These are phyloP conservation scores for Microcebus ravelobensis DNA, from an alignment of 2,113 vertebrate genomes.

Conservation along the genomic window DNA sequence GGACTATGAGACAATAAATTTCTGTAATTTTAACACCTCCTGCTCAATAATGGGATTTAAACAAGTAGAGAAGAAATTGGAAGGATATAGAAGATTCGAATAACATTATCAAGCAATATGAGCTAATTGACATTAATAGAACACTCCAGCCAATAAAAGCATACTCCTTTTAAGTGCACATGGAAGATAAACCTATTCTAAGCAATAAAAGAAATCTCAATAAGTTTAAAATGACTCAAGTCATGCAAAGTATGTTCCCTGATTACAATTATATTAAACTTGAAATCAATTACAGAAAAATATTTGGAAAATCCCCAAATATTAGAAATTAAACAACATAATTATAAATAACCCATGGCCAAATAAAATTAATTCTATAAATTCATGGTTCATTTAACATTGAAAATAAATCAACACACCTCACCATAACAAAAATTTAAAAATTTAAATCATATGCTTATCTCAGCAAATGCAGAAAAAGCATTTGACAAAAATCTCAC, in stretches of 20 bases:
- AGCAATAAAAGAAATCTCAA: background rate
- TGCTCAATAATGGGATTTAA: background rate
- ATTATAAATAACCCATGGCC: background rate
- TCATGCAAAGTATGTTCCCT: background rate
- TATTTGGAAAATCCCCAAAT: background rate
- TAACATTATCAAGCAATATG: background rate
- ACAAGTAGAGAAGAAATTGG: background rate
- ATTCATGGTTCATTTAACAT: background rate
- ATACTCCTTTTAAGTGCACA: background rate
- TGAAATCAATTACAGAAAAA: background rate
- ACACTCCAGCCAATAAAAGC: background rate
- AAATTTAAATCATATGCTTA: background rate
- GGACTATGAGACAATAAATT: background rate
- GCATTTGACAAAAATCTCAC: background rate
- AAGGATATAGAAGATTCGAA: background rate
- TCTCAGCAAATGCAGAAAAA: background rate
- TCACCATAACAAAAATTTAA: background rate
- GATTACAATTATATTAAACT: background rate
- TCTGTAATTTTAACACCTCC: background rate
- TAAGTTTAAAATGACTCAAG: conserved; percentile 4
- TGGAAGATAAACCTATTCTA: background rate
- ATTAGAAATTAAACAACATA: background rate
- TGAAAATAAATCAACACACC: background rate
- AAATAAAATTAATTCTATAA: background rate
- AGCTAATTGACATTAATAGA: background rate